Base-by-base conservation (phyloP, 35 echinoderm and acorn worm genomes). In the Apostichopus japonicus region DNA sequence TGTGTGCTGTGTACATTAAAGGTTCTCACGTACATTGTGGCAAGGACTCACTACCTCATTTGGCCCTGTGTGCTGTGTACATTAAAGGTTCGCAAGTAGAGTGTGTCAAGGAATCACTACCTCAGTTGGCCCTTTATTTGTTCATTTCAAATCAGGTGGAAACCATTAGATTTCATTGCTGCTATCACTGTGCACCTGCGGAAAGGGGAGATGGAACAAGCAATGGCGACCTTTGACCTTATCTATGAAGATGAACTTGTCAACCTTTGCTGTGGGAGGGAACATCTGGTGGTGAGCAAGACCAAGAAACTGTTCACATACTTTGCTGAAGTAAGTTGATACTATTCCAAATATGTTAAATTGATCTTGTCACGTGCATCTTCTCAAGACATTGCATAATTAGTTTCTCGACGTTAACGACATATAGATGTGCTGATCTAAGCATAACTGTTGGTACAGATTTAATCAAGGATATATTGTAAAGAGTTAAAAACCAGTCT, bases 161-260 rank as follows among this genome's bases (percentile, higher is more conserved):
- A 78, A 15, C 33, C 72, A 3, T 15, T 90, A 27, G 88, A 90
- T 53, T 90, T 78, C 23, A 55, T 90, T 7, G 88, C 88, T 52
- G 88, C 73, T 2, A 90, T 90, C 10, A 90, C 70, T 6, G 62
- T 90, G 10, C 55, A 90, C 67, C 72, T 90, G 8, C 1, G 22
- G 21, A 73, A 90, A 8, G 88, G 88, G 22, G 88, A 90, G 17
- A 54, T 90, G 23, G 88, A 90, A 14, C 88, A 90, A 90, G 88
- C 88, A 4, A 33, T 78, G 65, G 88, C 88, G 14, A 78, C 72
- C 88, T 90, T 90, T 73, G 72, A 90, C 72, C 72, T 90, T 6
- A 77, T 90, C n/a, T 90, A 90, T 90, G 88, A 90, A 33, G 88
- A 90, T 90, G 88, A 90, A 90, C 88, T 90, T 9, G 88, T 90